These are phyloP conservation scores for Spodoptera frugiperda DNA, from an alignment of 1,140 invertebrate genomes.

Conservation along the genomic window DNA sequence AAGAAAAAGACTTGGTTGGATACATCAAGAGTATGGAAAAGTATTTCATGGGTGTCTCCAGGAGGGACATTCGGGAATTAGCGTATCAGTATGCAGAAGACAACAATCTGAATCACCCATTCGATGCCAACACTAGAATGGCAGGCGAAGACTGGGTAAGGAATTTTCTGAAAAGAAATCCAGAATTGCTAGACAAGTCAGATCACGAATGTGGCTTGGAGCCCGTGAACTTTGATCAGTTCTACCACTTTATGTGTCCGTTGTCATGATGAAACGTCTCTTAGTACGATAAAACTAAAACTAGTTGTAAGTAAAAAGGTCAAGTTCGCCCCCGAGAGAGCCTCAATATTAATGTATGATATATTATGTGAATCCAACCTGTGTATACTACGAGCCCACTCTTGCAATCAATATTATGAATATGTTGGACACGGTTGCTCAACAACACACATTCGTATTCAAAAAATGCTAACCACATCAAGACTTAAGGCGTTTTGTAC, in stretches of 20 bases:
- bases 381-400: constrained; percentile 44
- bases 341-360: constrained; percentile 60
- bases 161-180: constrained; percentile 81
- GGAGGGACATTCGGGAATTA: constrained; percentile 79
- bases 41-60: constrained; percentile 80
- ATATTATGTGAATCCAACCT: constrained; percentile 51
- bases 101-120: constrained; percentile 78
- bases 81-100: constrained; percentile 83
- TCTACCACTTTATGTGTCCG: constrained; percentile 84
- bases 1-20: constrained; percentile 80
- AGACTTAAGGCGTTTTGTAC: constrained; percentile 20
- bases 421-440: constrained; percentile 33
- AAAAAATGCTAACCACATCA: constrained; percentile 18
- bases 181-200: constrained; percentile 74
- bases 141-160: constrained; percentile 83
- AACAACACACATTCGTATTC: constrained; percentile 38
- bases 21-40: constrained; percentile 84
- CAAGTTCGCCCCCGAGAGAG: constrained; percentile 63
- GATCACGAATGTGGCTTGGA: constrained; percentile 75
- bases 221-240: constrained; percentile 82
- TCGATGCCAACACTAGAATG: constrained; percentile 80
- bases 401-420: constrained; percentile 37
- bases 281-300: constrained; percentile 37
- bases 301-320: constrained; percentile 62
- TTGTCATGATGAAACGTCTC: constrained; percentile 72